Evolutionary conservation across 2,797 vertebrate species (phyloP).

Genomic region (Coendou prehensilis): DNA sequence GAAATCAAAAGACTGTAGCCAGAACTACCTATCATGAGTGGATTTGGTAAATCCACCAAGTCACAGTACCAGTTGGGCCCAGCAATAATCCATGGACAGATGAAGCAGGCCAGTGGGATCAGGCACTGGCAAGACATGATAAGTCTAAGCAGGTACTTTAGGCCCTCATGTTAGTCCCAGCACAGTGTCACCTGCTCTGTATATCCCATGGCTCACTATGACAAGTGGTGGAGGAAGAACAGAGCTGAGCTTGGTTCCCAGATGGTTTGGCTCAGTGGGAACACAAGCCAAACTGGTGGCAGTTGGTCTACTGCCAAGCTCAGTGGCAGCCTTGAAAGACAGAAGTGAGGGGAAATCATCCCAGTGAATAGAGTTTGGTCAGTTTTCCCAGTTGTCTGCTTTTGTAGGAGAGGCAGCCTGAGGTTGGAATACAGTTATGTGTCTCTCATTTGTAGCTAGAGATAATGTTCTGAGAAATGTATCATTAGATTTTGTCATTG

Average conservation of each 20-base stretch:
- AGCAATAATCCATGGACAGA: not conserved
- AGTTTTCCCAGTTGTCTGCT: not conserved
- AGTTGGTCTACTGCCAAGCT: not conserved
- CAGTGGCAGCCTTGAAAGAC: not conserved
- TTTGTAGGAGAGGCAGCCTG: not conserved
- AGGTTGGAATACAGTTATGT: not conserved
- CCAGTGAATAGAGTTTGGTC: not conserved
- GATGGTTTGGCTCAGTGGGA: not conserved
- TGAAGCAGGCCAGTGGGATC: not conserved
- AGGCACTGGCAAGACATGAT: not conserved
- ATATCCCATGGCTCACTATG: not conserved
- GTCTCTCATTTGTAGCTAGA: no score
- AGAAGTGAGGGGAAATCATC: not conserved
- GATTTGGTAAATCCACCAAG: not conserved
- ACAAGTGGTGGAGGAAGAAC: not conserved
- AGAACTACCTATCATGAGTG: not conserved
- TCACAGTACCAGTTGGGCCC: not conserved
- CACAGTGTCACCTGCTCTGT: not conserved
- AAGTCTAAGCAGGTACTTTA: not conserved
- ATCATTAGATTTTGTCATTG: not conserved
- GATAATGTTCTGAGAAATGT: not conserved
- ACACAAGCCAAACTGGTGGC: not conserved
- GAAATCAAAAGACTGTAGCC: not conserved
- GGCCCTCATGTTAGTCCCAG: no score
- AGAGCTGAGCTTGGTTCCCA: not conserved